These are phyloP conservation scores for Borostomias antarcticus DNA, from an alignment of 2,797 vertebrate genomes.

Conservation along the genomic window DNA sequence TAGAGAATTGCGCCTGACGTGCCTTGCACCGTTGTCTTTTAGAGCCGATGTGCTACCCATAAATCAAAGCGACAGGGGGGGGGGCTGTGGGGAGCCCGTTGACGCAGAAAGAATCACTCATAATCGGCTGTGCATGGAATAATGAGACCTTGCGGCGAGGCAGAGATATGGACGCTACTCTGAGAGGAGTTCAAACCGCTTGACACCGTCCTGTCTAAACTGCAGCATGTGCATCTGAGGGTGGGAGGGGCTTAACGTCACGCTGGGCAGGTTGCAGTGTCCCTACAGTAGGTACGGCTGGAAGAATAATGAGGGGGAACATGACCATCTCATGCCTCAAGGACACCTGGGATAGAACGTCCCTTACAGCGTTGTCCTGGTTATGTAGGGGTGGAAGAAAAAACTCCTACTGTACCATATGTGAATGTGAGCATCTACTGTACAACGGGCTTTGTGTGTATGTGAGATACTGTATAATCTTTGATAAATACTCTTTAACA, in stretches of 20 bases:
- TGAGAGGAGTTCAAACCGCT: background rate
- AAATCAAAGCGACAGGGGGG: conserved; percentile 24
- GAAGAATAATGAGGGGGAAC: background rate
- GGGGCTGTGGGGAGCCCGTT: background rate
- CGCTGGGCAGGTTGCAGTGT: background rate
- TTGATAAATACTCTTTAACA: too few species aligned
- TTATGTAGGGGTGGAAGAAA: background rate
- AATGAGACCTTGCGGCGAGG: conserved; percentile 8
- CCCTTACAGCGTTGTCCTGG: background rate
- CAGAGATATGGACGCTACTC: background rate
- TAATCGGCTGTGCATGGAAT: conserved; percentile 1
- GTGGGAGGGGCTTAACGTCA: background rate
- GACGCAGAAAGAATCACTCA: conserved; percentile 15
- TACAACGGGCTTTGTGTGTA: too few species aligned
- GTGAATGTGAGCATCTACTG: too few species aligned
- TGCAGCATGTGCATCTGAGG: background rate
- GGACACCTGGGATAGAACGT: background rate
- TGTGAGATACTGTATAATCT: too few species aligned
- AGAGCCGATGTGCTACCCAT: background rate
- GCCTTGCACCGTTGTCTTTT: background rate
- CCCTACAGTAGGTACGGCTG: background rate
- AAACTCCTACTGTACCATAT: too few species aligned
- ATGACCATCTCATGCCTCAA: background rate
- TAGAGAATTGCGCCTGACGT: conserved; percentile 8
- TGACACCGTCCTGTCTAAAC: background rate